A percentile compares a stretch with the other conserved stretches of the same genome.
These are phyloP conservation scores for Mesaphorura yosii DNA, from an alignment of 1,140 invertebrate species.

Conservation along the genomic window DNA sequence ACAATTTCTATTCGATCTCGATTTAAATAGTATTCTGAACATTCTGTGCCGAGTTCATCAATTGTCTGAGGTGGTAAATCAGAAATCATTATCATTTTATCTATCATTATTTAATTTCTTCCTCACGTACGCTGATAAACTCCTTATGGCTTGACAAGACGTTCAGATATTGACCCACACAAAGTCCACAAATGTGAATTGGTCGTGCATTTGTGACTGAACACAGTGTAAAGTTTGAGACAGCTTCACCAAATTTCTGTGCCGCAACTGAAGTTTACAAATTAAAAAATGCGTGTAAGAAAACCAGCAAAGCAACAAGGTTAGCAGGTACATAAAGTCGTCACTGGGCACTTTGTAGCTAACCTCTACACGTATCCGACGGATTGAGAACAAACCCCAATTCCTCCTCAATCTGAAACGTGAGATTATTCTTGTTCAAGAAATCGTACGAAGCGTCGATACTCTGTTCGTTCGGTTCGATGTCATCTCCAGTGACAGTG, in stretches of 20 bases:
- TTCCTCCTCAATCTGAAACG: too few relatives aligned
- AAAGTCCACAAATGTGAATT: slow-evolving; percentile 25
- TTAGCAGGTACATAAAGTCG: too few relatives aligned
- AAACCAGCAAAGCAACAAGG: too few relatives aligned
- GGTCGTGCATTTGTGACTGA: slow-evolving; percentile 26
- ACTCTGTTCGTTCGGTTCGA: too few relatives aligned
- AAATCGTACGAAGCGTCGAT: too few relatives aligned
- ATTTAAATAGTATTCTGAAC: slow-evolving; percentile 24
- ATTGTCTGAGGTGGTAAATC: slow-evolving; percentile 10
- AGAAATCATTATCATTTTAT: slow-evolving; percentile 1
- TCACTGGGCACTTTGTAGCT: too few relatives aligned
- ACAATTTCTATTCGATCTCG: slow-evolving; percentile 24
- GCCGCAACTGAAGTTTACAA: too few relatives aligned
- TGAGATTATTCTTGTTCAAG: too few relatives aligned
- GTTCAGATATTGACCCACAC: slow-evolving; percentile 17
- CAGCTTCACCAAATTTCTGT: slow-evolving; percentile 20
- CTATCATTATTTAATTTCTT: background rate
- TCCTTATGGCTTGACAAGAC: slow-evolving; percentile 13
- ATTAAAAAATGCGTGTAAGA: too few relatives aligned
- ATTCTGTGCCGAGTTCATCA: slow-evolving; percentile 23
- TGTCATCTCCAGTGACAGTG: too few relatives aligned
- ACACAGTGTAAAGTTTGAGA: slow-evolving; percentile 26
- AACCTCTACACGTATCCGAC: too few relatives aligned
- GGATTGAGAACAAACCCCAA: too few relatives aligned
- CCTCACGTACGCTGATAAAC: slow-evolving; percentile 2